A percentile compares a stretch with the other conserved stretches of the same genome.
phyloP scores from a whole-genome alignment of 2,797 vertebrate genomes.

The Amblyopsis hoosieri region DNA sequence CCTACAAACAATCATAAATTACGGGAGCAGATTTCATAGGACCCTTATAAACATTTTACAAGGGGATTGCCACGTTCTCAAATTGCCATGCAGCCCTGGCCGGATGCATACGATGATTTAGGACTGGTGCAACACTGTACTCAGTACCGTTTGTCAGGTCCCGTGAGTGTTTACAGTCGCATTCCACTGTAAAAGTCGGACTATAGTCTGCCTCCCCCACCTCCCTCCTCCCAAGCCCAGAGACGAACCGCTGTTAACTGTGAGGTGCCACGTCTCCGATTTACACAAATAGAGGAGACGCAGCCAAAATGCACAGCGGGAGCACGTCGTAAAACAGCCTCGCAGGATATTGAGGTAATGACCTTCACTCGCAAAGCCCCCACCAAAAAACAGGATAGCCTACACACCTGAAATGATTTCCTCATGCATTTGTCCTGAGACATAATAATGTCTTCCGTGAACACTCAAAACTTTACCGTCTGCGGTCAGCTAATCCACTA shows the following conservation, averaged over 20 bases:
- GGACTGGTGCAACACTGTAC: slow-evolving; percentile 21
- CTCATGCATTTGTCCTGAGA: slow-evolving; percentile 63
- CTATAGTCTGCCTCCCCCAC: slow-evolving; percentile 10
- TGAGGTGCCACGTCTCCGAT: slow-evolving; percentile 41
- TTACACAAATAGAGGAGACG: slow-evolving; percentile 39
- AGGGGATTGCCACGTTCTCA: slow-evolving; percentile 47
- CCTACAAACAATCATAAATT: slow-evolving; percentile 52
- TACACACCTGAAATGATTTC: slow-evolving; percentile 69
- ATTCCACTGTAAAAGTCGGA: slow-evolving; percentile 56
- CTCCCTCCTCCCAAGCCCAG: slow-evolving; percentile 15
- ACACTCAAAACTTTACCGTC: slow-evolving; percentile 69
- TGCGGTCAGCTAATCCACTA: slow-evolving; percentile 70
- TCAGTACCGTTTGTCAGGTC: slow-evolving; percentile 41
- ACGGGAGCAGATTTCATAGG: slow-evolving; percentile 45
- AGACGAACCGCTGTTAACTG: slow-evolving; percentile 58
- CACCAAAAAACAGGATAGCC: slow-evolving; percentile 49
- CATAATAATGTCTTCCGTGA: slow-evolving; percentile 71
- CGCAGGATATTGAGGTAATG: slow-evolving; percentile 77
- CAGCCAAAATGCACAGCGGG: slow-evolving; percentile 41
- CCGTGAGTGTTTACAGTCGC: slow-evolving; percentile 60
- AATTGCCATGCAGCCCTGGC: slow-evolving; percentile 34
- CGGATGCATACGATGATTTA: slow-evolving; percentile 42
- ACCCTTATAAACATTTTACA: slow-evolving; percentile 60
- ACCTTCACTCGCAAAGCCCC: slow-evolving; percentile 49
- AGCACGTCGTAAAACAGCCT: slow-evolving; percentile 66